phyloP scores from a whole-genome alignment of 2,888 invertebrate species.

The Plebejus argus region DNA sequence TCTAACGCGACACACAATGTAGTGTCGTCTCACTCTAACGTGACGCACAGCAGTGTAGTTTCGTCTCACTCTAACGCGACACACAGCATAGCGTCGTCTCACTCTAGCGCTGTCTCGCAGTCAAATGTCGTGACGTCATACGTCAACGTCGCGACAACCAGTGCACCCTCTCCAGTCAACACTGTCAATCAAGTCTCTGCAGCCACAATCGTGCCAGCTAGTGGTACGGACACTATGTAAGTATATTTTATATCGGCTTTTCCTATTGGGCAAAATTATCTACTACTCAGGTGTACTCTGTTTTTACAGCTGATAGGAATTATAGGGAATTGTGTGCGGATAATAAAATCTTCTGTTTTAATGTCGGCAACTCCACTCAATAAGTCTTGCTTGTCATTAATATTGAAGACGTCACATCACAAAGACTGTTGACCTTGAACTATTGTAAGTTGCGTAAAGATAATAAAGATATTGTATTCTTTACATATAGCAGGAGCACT shows the following conservation, averaged over 20 bases:
- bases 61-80: constrained; percentile 36
- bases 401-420: too few relatives aligned
- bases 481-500: neutral
- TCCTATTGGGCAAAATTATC: too few relatives aligned
- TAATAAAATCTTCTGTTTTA: too few relatives aligned
- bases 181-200: constrained; percentile 40
- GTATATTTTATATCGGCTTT: constrained; percentile 36
- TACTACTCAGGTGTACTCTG: too few relatives aligned
- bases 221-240: constrained; percentile 49
- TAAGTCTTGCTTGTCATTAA: too few relatives aligned
- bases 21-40: constrained; percentile 37
- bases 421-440: too few relatives aligned
- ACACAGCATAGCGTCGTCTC: constrained; percentile 35
- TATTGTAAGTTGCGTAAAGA: too few relatives aligned
- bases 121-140: constrained; percentile 39
- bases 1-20: constrained; percentile 35
- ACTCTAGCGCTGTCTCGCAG: constrained; percentile 34
- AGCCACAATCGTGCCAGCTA: constrained; percentile 42
- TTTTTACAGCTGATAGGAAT: too few relatives aligned
- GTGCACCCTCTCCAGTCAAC: constrained; percentile 35
- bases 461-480: too few relatives aligned
- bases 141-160: constrained; percentile 33
- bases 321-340: too few relatives aligned
- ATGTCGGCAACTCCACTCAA: too few relatives aligned
- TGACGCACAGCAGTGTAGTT: constrained; percentile 34